phyloP scores from a whole-genome alignment of 2,888 invertebrate species.

The Rhingia campestris region DNA sequence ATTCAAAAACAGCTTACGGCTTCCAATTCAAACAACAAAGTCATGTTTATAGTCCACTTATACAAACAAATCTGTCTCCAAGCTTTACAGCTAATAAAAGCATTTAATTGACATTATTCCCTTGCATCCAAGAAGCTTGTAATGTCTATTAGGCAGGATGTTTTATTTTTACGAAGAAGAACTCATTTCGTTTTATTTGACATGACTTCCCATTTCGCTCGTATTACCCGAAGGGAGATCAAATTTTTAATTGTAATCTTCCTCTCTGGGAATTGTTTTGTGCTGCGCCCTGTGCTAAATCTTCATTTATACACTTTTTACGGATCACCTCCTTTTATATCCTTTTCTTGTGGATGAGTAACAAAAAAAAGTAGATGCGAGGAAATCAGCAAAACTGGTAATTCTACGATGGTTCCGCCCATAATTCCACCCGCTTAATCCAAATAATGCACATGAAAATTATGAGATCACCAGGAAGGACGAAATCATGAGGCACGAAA shows the following conservation, averaged over 20 bases:
- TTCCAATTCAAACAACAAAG: no score
- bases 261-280: background rate
- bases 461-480: slow-evolving; percentile 70
- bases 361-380: background rate
- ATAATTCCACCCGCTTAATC: slow-evolving; percentile 68
- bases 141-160: no score
- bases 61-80: no score
- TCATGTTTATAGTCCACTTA: no score
- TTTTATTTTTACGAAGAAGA: no score
- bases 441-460: slow-evolving; percentile 72
- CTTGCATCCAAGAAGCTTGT: no score
- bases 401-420: slow-evolving; percentile 55
- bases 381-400: slow-evolving; percentile 50
- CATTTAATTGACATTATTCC: no score
- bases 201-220: slow-evolving; percentile 2
- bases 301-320: slow-evolving; percentile 59
- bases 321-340: slow-evolving; percentile 43
- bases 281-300: slow-evolving; percentile 17
- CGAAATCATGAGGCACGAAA: slow-evolving; percentile 65
- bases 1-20: no score
- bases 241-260: slow-evolving; percentile 37
- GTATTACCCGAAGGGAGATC: slow-evolving; percentile 10
- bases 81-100: no score
- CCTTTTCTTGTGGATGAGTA: background rate
- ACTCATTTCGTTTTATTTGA: slow-evolving; percentile 14